phyloP scores from a whole-genome alignment of 2,113 vertebrate species.

The Gambusia holbrooki region DNA sequence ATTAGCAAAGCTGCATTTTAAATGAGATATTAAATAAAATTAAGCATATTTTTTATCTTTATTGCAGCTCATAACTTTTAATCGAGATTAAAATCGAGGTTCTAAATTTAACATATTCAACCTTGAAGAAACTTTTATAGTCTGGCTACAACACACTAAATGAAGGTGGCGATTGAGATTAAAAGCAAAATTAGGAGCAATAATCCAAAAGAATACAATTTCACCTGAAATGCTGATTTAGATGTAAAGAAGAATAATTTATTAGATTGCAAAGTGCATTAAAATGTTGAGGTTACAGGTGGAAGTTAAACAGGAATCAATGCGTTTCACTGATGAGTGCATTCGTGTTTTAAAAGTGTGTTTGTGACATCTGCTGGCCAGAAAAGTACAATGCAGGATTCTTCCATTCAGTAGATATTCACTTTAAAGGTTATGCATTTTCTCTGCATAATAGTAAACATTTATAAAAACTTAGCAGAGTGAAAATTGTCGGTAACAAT shows the following conservation, averaged over 20 bases:
- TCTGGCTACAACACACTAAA: neutral
- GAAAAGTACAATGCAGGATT: neutral
- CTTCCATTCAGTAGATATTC: neutral
- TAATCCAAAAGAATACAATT: neutral
- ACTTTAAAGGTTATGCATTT: neutral
- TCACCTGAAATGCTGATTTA: no score
- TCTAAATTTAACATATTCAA: neutral
- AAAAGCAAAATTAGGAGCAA: neutral
- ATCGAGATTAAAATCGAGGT: neutral
- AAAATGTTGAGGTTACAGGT: neutral
- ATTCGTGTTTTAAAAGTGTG: constrained; percentile 27
- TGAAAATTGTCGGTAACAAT: no score
- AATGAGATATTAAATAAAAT: neutral
- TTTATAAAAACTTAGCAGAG: neutral
- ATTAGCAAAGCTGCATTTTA: no score
- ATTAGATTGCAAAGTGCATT: neutral
- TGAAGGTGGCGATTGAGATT: neutral
- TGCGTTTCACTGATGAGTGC: constrained; percentile 2
- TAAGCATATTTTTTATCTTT: neutral
- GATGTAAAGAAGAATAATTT: neutral
- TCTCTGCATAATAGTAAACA: neutral
- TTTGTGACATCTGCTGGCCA: constrained; percentile 70
- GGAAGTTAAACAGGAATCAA: neutral
- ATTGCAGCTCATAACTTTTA: neutral
- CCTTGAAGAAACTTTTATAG: neutral